Percentiles rank a stretch among this genome's conserved stretches.
phyloP scores from a whole-genome alignment of 2,888 invertebrate genomes.

The Oxystoma pomonae region DNA sequence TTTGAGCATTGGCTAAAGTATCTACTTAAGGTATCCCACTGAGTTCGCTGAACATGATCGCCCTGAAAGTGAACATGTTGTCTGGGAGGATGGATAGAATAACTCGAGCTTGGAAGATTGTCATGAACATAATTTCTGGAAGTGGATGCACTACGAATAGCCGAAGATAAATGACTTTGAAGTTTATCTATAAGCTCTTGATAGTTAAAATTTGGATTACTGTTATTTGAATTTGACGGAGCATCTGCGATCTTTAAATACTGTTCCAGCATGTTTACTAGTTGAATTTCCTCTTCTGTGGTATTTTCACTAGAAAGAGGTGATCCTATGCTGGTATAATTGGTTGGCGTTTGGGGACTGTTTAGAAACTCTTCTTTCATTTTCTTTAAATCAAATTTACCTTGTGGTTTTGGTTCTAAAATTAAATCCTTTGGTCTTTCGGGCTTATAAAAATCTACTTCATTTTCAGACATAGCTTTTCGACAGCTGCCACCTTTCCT shows the following conservation, averaged over 20 bases:
- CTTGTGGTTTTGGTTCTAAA: slow-evolving; percentile 45
- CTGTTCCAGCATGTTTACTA: slow-evolving; percentile 63
- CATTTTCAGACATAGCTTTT: slow-evolving; percentile 62
- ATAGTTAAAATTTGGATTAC: slow-evolving; percentile 49
- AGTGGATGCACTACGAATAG: slow-evolving; percentile 6
- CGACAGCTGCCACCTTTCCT: slow-evolving; percentile 66
- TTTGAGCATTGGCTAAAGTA: slow-evolving; percentile 64
- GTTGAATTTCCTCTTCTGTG: slow-evolving; percentile 53
- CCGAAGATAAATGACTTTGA: slow-evolving; percentile 53
- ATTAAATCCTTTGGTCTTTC: slow-evolving; percentile 47
- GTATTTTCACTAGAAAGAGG: slow-evolving; percentile 25
- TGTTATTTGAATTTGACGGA: slow-evolving; percentile 21
- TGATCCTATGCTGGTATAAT: slow-evolving; percentile 17
- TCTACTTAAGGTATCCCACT: slow-evolving; percentile 63
- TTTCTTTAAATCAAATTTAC: slow-evolving; percentile 65
- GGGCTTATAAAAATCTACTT: slow-evolving; percentile 54
- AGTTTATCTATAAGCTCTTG: slow-evolving; percentile 62
- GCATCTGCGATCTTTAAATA: slow-evolving; percentile 56
- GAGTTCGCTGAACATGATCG: slow-evolving; percentile 55
- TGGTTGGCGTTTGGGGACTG: slow-evolving; percentile 42
- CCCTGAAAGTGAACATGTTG: slow-evolving; percentile 45
- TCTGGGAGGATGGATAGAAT: slow-evolving; percentile 14
- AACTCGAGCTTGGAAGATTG: slow-evolving; percentile 7
- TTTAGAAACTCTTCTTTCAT: slow-evolving; percentile 65
- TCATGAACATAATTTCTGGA: background rate